Base-by-base conservation (phyloP, 2,888 invertebrate species). In the Drosophila putrida region DNA sequence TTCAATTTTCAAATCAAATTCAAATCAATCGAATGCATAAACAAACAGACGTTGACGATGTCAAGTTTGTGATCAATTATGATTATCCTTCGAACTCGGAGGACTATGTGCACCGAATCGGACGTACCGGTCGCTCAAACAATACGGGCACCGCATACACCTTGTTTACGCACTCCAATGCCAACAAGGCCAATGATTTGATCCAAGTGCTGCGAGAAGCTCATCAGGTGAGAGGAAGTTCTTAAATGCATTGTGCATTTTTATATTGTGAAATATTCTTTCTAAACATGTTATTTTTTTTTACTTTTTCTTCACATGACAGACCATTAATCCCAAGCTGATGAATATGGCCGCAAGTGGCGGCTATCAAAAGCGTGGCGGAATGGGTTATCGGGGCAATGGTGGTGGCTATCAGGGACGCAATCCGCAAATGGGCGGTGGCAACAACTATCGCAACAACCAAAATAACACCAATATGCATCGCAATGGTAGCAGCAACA, bases 51-150 rank as follows among this genome's bases (percentile, higher is more conserved):
- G 98, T 99, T 93, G 98, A 98, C 93, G 99, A 99, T 94, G 98
- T 99, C 92, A 98, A 98, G 94, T 98, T 97, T 95, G 99, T 99
- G 90, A 98, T 99, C 94, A 99, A 99, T 95, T 98, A 96, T 94
- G 99, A 99, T 93, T 99, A 98, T 93, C 99, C 99, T 63, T 97
- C 97, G 92, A 97, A 97, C 93, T 98, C 98, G 4, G 99, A 99
- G 93, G 99, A 99, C 93, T 99, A 99, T 93, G 98, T 99, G 49
- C 93, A 92, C 83, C 96, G 99, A 75, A 99, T 99, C 91, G 99
- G 99, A 33, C 96, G 99, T 80, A 99, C 99, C 35, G 99, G 98
- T 50, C 95, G 99, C 62, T 96, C 97, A 33, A 96, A 96, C 90
- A 96, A 97, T 90, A 98, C 97, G 43, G 98, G 98, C 84, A 98